phyloP scores from a whole-genome alignment of 2,797 vertebrate species.

The Ceryle rudis region DNA sequence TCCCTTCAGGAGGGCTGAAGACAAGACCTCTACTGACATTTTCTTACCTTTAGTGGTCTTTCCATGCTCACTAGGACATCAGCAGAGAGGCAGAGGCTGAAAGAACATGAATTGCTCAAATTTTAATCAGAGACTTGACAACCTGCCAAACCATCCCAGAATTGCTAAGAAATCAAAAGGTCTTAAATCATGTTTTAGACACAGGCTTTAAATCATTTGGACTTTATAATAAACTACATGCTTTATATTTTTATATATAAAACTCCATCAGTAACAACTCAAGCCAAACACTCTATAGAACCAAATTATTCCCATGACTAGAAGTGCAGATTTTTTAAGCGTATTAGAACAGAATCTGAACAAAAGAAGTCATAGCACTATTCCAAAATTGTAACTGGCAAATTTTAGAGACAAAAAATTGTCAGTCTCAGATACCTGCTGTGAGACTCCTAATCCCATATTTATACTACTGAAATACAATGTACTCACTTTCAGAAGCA shows the following conservation, averaged over 20 bases:
- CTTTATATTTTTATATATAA: constrained; percentile 29
- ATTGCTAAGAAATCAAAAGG: constrained; percentile 41
- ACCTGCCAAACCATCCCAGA: constrained; percentile 27
- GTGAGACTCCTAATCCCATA: background rate
- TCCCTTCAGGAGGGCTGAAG: background rate
- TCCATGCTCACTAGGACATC: background rate
- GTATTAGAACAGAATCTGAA: constrained; percentile 2
- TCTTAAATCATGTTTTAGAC: constrained; percentile 33
- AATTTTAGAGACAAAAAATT: background rate
- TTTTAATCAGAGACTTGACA: constrained; percentile 24
- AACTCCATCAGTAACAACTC: constrained; percentile 14
- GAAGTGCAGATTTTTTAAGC: background rate
- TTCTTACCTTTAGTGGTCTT: background rate
- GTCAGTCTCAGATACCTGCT: background rate
- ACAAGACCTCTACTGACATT: background rate
- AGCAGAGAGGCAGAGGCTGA: background rate
- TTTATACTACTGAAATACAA: background rate
- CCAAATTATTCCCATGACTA: constrained; percentile 48
- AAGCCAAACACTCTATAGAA: background rate
- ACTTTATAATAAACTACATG: constrained; percentile 50
- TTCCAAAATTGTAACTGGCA: background rate
- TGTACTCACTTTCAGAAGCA: background rate
- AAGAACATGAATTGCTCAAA: background rate
- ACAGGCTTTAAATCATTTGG: constrained; percentile 40
- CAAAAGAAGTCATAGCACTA: background rate